These are phyloP conservation scores for Trachops cirrhosus DNA, from an alignment of 2,797 vertebrate species.

Conservation along the genomic window DNA sequence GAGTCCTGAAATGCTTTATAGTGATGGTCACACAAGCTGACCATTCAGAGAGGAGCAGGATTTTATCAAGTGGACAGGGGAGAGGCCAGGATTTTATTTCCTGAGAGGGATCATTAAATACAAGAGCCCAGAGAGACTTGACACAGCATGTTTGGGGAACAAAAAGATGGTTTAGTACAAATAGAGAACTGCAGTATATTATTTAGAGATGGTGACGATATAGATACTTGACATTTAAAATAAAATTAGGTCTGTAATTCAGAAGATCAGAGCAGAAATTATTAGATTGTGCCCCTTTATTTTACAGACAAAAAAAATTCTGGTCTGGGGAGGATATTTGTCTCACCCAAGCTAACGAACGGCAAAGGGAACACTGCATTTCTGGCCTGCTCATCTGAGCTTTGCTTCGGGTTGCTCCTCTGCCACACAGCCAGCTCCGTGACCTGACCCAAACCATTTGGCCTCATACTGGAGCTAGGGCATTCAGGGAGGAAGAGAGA, in stretches of 20 bases:
- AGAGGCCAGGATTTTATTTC: not conserved
- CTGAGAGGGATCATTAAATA: not conserved
- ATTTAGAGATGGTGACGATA: not conserved
- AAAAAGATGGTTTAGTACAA: not conserved
- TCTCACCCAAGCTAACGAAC: not conserved
- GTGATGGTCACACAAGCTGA: not conserved
- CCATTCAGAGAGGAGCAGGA: not conserved
- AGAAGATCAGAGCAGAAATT: not conserved
- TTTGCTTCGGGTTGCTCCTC: not conserved
- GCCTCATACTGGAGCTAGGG: not conserved
- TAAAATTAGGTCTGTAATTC: slow-evolving; percentile 16
- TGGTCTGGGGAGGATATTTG: not conserved
- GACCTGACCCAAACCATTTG: not conserved
- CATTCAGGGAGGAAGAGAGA: not conserved
- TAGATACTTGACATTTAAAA: not conserved
- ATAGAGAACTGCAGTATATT: not conserved
- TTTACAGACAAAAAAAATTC: slow-evolving; percentile 30
- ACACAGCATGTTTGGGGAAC: not conserved
- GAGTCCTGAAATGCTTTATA: not conserved
- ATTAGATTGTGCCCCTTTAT: not conserved
- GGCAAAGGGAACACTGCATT: not conserved
- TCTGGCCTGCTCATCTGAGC: not conserved
- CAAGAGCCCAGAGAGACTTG: not conserved
- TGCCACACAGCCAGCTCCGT: not conserved
- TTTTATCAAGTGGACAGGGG: not conserved